Base-by-base conservation (phyloP, 2,113 vertebrate species). In the Anolis sagrei region DNA sequence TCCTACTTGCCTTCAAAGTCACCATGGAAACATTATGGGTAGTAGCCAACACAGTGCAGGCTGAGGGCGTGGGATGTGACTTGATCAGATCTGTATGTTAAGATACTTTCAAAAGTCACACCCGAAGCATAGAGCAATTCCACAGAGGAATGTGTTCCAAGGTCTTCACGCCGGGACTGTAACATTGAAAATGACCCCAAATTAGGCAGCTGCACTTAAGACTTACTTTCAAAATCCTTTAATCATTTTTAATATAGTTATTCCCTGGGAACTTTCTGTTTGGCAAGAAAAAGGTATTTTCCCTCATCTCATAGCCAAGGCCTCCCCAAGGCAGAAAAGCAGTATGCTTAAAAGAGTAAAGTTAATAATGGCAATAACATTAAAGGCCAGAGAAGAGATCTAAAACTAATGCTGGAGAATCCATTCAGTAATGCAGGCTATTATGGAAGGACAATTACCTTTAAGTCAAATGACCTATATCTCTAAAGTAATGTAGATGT, bases 301-400 rank as follows among this genome's bases (percentile, higher is more conserved):
- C 36, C 64, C 66, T 32, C 70, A 83, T 85, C 18, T 82, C 85
- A 80, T 64, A 82, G 76, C 82, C 0, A 0, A 75, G 76, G 62
- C 68, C 84, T 81, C 32, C 14, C 39, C 11, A 1, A 62, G 85
- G 81, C 85, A 92, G 82, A 74, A 91, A 92, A 90, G 76, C 88
- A 92, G 68, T 73, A 84, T 79, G 75, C 87, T 91, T 93, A 84
- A 90, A 90, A 88, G 86, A 90, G 87, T 87, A 88, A 77, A 92
- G 90, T 94, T 94, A 94, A 94, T 94, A 95, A 92, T 92, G 92
- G 94, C 89, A 88, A 91, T 88, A 93, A 94, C 91, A 92, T 94
- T 94, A 93, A 95, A 93, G 75, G 75, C 68, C 84, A 86, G 90
- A 83, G 81, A 93, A 91, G 75, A 90, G 93, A 92, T 93, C 81